Evolutionary conservation across 2,888 invertebrate genomes (phyloP), one percentile per base, ranked within the genome.

Genomic region (Cremastobaeus sp.): DNA sequence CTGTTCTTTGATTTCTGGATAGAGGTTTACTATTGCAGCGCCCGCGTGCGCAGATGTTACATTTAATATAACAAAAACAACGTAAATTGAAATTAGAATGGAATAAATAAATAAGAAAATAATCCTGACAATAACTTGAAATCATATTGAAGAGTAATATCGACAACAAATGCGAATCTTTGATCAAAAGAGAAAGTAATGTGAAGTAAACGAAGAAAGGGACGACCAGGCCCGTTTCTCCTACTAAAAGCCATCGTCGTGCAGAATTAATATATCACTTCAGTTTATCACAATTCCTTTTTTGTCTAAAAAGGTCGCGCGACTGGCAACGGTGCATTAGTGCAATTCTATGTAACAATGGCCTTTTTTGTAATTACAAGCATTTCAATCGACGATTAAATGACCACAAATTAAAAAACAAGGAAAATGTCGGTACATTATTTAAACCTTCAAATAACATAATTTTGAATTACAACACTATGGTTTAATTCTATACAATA

Each of bases 31-130:
- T 73, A 54, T 66, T 76, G 78, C 75, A 77, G 71, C 77, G 64
- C 66, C 47, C 48, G 71, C 65, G 54, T 72, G 70, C 65, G 76
- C 79, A 76, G 77, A 77, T 81, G 75, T 77, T 79, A 37, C 34
- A 45, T 25, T 55, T 17, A 50, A 50, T 39, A 60, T 20, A 50
- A 32, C 35, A 34, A 21, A 35, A 57, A 14, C 1, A 32, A 55
- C 48, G 8, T 15, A 15, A 50, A 35, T 50, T 3, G 14, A 45
- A 55, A 20, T 5, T 37, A 54, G 20, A 32, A 41, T 25, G 11
- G 8, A 54, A 32, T 34, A 37, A 54, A 35, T 37, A 25, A 45
- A 32, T 41, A 48, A 6, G 11, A 21, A 35, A 25, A 43, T 20
- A 35, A 48, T 12, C 11, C 1, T 21, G 8, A n/a, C 4, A 20